Evolutionary conservation across 2,888 invertebrate species (phyloP), one percentile per base, ranked within the genome.

Genomic region (Pemphredon lugubris): DNA sequence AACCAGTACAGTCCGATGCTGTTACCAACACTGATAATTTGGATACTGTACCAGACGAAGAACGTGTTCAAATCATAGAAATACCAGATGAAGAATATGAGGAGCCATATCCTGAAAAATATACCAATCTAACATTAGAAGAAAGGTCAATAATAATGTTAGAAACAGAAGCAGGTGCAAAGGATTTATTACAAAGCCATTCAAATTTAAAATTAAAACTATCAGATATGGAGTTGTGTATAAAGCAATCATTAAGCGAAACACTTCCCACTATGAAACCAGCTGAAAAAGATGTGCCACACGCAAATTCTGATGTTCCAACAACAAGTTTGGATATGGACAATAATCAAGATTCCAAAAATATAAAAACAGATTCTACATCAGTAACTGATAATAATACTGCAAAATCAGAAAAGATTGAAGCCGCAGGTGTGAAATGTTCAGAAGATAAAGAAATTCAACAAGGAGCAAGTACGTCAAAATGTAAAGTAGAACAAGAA

Each of bases 51-150:
- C 89, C 88, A 0, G 89, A 90, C n/a, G 86, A 89, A 16, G 89
- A 89, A 69, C 83, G 89, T 6, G 89, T 89, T 14, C 90, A 89
- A 53, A 90, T 90, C 47, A 87, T 89, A 54, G 88, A 89, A 71
- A 82, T 89, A 53, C 80, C 85, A 2, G 87, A 86, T 60, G 88
- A 89, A 44, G 88, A 89, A 2, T 88, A 88, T 40, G 89, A 89
- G 53, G 84, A 89, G 44, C 85, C 88, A 0, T 88, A 87, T 64
- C 86, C 87, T 2, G 87, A 88, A 48, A 77, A 83, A 13, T 78
- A 85, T 30, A 77, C 77, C 1, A 83, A 82, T 70, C 81, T 87
- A 58, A 85, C 84, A 2, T 71, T 86, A 5, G 88, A 86, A 47
- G 84, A 87, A 66, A 84, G 84, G 21, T 84, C 88, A 4, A 84